Base-by-base conservation (phyloP, 2,888 invertebrate species). In the Eutolmus rufibarbis region DNA sequence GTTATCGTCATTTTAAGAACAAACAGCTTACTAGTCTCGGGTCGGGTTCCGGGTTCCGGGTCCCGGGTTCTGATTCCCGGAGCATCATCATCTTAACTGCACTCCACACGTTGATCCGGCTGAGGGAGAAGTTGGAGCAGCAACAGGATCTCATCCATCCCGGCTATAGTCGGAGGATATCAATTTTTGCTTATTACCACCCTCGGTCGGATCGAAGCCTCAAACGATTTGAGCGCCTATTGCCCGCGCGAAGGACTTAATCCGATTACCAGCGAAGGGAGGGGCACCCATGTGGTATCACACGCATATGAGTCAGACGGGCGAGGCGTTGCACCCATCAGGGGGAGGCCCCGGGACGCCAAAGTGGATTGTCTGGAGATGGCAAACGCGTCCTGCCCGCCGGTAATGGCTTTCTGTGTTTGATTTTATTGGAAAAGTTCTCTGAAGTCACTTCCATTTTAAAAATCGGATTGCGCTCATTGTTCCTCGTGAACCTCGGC, bases 371-470 rank as follows among this genome's bases (percentile, higher is more conserved):
- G 78, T 78, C 78, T 78, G 43, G 40, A 78, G 78, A 77, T 43
- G 23, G n/a, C 19, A 78, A 78, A 8, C 23, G 40, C 16, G 12
- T 34, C 37, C 78, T 19, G 40, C 43, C 40, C n/a, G 9, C 9
- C 9, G 37, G 78, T 78, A 46, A 34, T 78, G 78, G 78, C 14
- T n/a, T 77, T 78, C 37, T 78, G 43, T 43, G 40, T 46, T 78
- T 78, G 78, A 78, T 78, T 78, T 78, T 78, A 78, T 78, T 46
- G 78, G 43, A 43, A 78, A 78, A 78, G 37, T 78, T 78, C 43
- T 40, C 78, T 78, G 78, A 46, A 78, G 23, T 40, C 78, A 78
- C 78, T 78, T 78, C 19, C 40, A 78, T 43, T 78, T 78, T 43
- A 78, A 78, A 78, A 78, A 78, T 40, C 78, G 78, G 40, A 78